Conservation (phyloP, 2,797 vertebrate species). For the Nothura maculosa region DNA sequence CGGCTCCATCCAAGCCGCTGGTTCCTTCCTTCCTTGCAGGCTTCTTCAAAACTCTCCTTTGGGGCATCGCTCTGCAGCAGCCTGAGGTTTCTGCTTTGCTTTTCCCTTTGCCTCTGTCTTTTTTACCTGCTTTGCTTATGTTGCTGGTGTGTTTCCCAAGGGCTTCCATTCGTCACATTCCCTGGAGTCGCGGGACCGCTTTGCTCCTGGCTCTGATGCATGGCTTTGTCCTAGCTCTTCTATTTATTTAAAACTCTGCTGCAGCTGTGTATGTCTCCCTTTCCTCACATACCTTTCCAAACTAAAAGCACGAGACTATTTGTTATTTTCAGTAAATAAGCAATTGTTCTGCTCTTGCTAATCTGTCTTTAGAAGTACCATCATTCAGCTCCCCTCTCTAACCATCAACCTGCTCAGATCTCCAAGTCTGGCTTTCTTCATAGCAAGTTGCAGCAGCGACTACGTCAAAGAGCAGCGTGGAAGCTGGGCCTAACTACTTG, state of each 20-base stretch:
- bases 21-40: constrained; percentile 18
- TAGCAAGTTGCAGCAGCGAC: not conserved
- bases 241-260: constrained; percentile 48
- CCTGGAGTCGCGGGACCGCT: not conserved
- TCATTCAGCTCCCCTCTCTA: not conserved
- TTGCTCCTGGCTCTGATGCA: constrained; percentile 30
- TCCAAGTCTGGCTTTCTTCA: not conserved
- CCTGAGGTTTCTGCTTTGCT: not conserved
- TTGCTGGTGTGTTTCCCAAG: constrained; percentile 46
- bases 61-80: not conserved
- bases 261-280: not conserved
- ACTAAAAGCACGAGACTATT: constrained; percentile 46
- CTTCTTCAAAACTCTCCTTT: not conserved
- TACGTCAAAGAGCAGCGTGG: not conserved
- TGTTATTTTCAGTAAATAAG: constrained; percentile 62
- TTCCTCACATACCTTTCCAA: not conserved
- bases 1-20: not conserved
- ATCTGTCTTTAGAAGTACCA: constrained; percentile 60
- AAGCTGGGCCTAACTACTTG: not conserved
- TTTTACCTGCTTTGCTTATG: constrained; percentile 33
- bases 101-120: constrained; percentile 9
- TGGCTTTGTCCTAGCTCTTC: not conserved
- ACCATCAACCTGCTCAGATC: not conserved
- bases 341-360: constrained; percentile 49
- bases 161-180: constrained; percentile 35